phyloP scores from a whole-genome alignment of 92 coral and sea anemone genomes.

The Plumapathes pennacea region DNA sequence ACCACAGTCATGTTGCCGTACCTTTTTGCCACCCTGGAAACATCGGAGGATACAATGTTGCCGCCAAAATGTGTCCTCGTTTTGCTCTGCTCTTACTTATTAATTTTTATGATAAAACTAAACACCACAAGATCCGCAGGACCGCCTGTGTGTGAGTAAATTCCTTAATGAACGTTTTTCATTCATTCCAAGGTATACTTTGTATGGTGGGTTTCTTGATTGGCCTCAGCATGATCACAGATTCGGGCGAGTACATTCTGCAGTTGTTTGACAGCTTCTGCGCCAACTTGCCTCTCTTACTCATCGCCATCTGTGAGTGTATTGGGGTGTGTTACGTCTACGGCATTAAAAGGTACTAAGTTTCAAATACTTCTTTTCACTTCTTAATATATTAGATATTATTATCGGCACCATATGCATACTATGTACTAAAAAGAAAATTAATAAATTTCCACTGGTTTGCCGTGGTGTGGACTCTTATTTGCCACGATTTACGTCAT shows the following conservation, averaged over 20 bases:
- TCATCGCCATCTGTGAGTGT: constrained; percentile 86
- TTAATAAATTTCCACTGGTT: too few species aligned
- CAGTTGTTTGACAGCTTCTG: constrained; percentile 94
- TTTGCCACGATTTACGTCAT: too few species aligned
- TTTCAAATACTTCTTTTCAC: too few species aligned
- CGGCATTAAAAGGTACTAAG: constrained; percentile 65
- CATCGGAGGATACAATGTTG: too few species aligned
- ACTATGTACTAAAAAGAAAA: not conserved
- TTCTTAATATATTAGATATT: not conserved
- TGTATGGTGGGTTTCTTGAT: constrained; percentile 63
- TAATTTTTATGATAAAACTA: too few species aligned
- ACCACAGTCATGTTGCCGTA: too few species aligned
- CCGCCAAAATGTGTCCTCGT: not conserved
- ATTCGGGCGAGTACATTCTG: constrained; percentile 80
- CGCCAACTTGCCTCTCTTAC: constrained; percentile 81
- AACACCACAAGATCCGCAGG: too few species aligned
- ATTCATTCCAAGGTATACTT: constrained; percentile 55
- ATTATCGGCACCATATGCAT: not conserved
- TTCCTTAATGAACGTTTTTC: not conserved
- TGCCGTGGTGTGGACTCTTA: too few species aligned
- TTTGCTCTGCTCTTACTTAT: not conserved
- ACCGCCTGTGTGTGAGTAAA: not conserved
- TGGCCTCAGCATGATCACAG: constrained; percentile 85
- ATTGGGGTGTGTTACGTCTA: constrained; percentile 80
- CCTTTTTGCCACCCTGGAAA: too few species aligned